phyloP scores from a whole-genome alignment of 2,113 vertebrate species.

The Cercocebus atys region DNA sequence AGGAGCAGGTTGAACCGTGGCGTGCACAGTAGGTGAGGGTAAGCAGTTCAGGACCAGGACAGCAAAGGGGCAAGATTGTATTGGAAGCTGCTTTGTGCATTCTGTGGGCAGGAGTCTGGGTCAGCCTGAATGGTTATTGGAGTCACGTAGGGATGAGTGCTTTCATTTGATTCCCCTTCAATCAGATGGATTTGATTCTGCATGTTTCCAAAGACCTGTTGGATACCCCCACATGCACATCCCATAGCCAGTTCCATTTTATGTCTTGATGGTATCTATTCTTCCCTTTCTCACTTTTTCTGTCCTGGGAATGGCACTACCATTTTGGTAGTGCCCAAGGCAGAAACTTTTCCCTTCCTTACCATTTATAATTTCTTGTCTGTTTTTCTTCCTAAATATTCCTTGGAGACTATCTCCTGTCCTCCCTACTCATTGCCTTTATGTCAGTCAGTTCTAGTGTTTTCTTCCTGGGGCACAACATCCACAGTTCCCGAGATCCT shows the following conservation, averaged over 20 bases:
- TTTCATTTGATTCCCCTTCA: not conserved
- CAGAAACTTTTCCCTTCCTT: not conserved
- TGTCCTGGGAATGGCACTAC: not conserved
- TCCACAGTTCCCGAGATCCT: not conserved
- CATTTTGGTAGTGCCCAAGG: not conserved
- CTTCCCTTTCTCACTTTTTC: not conserved
- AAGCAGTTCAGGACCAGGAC: not conserved
- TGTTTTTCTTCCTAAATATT: not conserved
- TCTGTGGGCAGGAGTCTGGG: not conserved
- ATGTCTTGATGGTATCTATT: fast-evolving
- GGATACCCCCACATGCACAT: not conserved
- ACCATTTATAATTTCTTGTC: not conserved
- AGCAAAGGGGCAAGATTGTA: not conserved
- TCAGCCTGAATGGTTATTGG: not conserved
- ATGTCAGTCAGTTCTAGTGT: not conserved
- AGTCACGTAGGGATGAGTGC: not conserved
- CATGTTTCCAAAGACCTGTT: not conserved
- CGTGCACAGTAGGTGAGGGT: not conserved
- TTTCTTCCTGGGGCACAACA: not conserved
- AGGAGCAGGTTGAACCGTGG: not conserved
- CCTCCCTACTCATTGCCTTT: not conserved
- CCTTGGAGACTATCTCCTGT: not conserved
- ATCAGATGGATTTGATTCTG: not conserved
- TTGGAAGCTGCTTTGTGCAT: not conserved
- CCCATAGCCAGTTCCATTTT: not conserved